Conservation (phyloP, 2,888 invertebrate species). For the Philaethria dido region DNA sequence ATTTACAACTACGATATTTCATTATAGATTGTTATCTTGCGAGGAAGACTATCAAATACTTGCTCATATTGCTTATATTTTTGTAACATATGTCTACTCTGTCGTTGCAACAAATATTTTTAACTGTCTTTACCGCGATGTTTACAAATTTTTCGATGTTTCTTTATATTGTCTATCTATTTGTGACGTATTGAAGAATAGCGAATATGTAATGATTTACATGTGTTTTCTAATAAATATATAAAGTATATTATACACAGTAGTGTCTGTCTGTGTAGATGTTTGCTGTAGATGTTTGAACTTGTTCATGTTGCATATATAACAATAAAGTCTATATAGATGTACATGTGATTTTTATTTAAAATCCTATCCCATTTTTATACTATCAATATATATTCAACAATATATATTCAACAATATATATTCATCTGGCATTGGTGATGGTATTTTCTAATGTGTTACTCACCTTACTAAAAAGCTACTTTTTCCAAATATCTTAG, state of each 20-base stretch:
- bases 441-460: too few species aligned
- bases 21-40: not conserved
- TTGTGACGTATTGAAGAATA: not conserved
- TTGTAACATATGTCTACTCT: slow-evolving; percentile 15
- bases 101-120: slow-evolving; percentile 19
- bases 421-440: too few species aligned
- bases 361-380: not conserved
- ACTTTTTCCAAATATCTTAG: too few species aligned
- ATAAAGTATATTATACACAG: slow-evolving; percentile 25
- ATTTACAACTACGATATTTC: not conserved
- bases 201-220: slow-evolving; percentile 12
- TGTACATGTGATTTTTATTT: slow-evolving; percentile 18
- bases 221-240: not conserved
- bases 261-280: slow-evolving; percentile 43
- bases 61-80: slow-evolving; percentile 1
- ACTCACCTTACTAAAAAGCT: too few species aligned
- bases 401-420: too few species aligned
- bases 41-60: not conserved
- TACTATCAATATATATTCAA: too few species aligned
- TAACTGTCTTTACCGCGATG: slow-evolving; percentile 14
- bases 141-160: slow-evolving; percentile 35
- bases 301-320: slow-evolving; percentile 56
- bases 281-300: slow-evolving; percentile 43
- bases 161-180: slow-evolving; percentile 45
- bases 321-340: slow-evolving; percentile 36